Conservation (phyloP, 2,797 vertebrate species). For the Myripristis murdjan region DNA sequence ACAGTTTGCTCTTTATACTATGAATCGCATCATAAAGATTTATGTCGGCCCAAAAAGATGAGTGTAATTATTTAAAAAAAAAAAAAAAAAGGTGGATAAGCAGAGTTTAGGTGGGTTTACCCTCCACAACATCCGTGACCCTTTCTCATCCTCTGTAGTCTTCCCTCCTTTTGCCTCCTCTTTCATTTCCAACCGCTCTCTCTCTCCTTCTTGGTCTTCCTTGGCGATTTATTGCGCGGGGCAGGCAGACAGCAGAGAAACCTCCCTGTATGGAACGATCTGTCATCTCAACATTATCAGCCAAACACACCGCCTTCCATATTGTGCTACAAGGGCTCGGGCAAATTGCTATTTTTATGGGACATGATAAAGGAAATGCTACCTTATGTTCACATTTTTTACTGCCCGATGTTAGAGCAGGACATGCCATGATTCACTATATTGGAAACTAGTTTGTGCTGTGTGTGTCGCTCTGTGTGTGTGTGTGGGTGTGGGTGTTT, state of each 20-base stretch:
- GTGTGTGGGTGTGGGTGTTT: constrained; percentile 38
- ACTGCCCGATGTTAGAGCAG: constrained; percentile 70
- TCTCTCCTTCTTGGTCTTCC: constrained; percentile 63
- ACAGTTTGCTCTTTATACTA: too few relatives aligned
- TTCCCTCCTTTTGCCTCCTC: constrained; percentile 46
- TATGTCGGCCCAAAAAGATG: too few relatives aligned
- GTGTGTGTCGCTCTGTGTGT: constrained; percentile 30
- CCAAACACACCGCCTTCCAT: constrained; percentile 90
- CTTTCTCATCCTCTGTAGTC: constrained; percentile 52
- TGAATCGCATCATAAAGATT: too few relatives aligned
- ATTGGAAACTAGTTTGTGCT: constrained; percentile 73
- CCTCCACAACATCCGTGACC: constrained; percentile 58
- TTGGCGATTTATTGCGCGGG: constrained; percentile 89
- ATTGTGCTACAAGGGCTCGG: constrained; percentile 90
- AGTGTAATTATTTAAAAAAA: too few relatives aligned
- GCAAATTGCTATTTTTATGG: constrained; percentile 95
- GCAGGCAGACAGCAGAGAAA: constrained; percentile 88
- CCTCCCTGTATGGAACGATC: constrained; percentile 91
- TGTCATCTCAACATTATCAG: constrained; percentile 94
- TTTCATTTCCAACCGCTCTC: constrained; percentile 71
- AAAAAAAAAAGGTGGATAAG: too few relatives aligned
- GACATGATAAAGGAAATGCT: constrained; percentile 93
- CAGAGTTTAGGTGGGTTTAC: constrained; percentile 23
- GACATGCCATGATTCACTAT: constrained; percentile 81
- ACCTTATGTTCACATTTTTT: constrained; percentile 92